A percentile compares a stretch with the other conserved stretches of the same genome.
These are phyloP conservation scores for Adoxophyes honmai DNA, from an alignment of 1,140 invertebrate genomes.

Conservation along the genomic window DNA sequence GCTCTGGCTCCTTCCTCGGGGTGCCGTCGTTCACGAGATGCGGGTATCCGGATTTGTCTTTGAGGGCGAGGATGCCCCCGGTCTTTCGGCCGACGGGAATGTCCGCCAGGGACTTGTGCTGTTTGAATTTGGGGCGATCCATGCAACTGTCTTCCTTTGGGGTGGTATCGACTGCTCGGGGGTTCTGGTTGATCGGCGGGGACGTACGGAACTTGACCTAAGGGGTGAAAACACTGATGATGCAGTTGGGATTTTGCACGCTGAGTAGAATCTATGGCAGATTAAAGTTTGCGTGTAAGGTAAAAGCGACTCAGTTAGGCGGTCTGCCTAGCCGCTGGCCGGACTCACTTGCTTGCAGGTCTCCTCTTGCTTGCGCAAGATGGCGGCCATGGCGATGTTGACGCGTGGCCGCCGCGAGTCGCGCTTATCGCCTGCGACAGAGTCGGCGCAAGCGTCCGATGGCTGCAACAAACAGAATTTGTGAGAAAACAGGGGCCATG, in stretches of 20 bases:
- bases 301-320: no score
- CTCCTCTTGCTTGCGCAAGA: constrained; percentile 81
- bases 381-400: constrained; percentile 88
- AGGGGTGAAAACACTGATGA: no score
- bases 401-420: constrained; percentile 67
- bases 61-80: constrained; percentile 71
- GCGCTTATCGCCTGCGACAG: constrained; percentile 52
- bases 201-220: constrained; percentile 79
- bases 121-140: constrained; percentile 50
- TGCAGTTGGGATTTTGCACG: no score
- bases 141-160: background rate
- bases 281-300: no score
- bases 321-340: no score
- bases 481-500: no score
- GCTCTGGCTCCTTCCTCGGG: constrained; percentile 52
- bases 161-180: background rate
- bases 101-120: constrained; percentile 65
- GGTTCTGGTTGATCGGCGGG: constrained; percentile 55
- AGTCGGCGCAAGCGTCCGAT: constrained; percentile 32
- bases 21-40: constrained; percentile 67
- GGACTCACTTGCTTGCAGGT: constrained; percentile 79
- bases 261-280: no score
- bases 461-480: no score
- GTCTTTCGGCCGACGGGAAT: constrained; percentile 68
- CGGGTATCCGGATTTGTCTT: constrained; percentile 74